Percentiles rank a stretch among this genome's conserved stretches.
phyloP scores from a whole-genome alignment of 2,113 vertebrate genomes.

The Burhinus oedicnemus region DNA sequence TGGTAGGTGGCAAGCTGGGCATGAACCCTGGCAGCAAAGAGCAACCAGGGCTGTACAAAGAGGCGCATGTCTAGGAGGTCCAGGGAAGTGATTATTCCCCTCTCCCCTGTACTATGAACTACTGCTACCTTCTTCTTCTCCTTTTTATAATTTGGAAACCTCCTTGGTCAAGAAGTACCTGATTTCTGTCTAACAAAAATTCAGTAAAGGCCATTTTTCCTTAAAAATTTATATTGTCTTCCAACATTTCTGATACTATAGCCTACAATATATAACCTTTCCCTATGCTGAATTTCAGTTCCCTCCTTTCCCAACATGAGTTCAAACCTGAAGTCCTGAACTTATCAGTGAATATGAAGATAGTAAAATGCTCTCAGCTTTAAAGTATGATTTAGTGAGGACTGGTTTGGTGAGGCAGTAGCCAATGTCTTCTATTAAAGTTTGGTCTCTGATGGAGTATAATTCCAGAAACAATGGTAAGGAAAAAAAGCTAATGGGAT shows the following conservation, averaged over 20 bases:
- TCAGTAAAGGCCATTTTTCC: background rate
- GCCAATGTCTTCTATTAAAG: background rate
- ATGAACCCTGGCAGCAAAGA: background rate
- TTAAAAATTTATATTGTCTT: background rate
- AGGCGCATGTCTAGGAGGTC: fast-evolving
- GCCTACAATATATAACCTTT: background rate
- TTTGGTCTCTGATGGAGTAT: background rate
- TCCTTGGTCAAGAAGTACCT: background rate
- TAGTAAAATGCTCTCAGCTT: background rate
- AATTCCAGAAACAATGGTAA: background rate
- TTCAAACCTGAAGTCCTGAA: background rate
- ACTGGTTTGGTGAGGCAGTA: background rate
- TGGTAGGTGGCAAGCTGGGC: background rate
- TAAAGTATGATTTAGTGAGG: background rate
- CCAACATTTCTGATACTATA: background rate
- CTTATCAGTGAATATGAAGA: background rate
- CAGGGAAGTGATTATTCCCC: background rate
- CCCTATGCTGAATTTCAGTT: background rate
- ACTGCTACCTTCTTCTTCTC: background rate
- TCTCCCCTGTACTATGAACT: background rate
- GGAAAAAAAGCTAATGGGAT: background rate
- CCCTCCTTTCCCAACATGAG: background rate
- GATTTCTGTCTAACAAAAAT: background rate
- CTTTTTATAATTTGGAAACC: background rate
- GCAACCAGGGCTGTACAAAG: background rate